These are phyloP conservation scores for Cheilosia impressa DNA, from an alignment of 2,888 invertebrate species.

Conservation along the genomic window DNA sequence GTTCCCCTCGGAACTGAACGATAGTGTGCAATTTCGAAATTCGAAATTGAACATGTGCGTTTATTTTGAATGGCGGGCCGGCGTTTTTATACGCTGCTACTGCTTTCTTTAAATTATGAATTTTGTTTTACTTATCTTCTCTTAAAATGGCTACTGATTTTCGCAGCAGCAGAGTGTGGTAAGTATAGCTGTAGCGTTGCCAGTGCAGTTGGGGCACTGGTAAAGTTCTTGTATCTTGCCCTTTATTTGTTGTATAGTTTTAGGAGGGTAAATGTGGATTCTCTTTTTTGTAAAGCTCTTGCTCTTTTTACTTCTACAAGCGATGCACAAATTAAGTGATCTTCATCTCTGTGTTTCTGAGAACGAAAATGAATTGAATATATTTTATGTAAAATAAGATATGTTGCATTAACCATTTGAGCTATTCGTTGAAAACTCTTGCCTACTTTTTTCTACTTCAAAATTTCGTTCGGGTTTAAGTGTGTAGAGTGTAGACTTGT, in stretches of 20 bases:
- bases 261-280: constrained; percentile 6
- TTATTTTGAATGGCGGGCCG: constrained; percentile 16
- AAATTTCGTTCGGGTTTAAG: too few species aligned
- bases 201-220: not conserved
- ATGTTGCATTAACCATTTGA: too few species aligned
- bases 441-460: too few species aligned
- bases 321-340: too few species aligned
- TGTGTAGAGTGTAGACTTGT: too few species aligned
- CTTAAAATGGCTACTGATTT: not conserved
- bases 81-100: not conserved
- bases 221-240: constrained; percentile 4
- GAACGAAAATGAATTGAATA: too few species aligned
- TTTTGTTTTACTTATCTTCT: constrained; percentile 13
- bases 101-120: not conserved
- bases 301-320: not conserved
- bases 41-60: constrained; percentile 1
- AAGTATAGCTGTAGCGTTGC: not conserved
- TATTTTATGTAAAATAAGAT: too few species aligned
- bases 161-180: not conserved
- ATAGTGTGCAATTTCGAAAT: not conserved
- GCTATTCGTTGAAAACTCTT: too few species aligned
- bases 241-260: constrained; percentile 30
- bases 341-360: too few species aligned
- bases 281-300: not conserved
- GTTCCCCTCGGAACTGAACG: constrained; percentile 7